Evolutionary conservation across 2,797 vertebrate genomes (phyloP), one percentile per base, ranked within the genome.

Genomic region (Thaleichthys pacificus): DNA sequence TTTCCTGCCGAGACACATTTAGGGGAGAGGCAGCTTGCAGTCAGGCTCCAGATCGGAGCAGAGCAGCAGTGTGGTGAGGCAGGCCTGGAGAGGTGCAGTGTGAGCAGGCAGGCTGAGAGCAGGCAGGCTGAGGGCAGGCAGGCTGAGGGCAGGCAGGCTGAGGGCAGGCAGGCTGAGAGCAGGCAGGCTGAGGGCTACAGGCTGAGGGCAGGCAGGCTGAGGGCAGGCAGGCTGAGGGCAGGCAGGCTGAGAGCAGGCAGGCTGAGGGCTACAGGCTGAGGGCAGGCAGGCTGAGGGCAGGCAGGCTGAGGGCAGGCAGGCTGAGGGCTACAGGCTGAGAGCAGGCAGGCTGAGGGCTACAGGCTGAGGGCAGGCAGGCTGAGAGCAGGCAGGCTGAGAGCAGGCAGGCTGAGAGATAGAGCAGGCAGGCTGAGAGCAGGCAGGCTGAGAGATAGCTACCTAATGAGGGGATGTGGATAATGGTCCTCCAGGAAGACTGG

Each of bases 381-480:
- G 51, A n/a, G 19, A 5, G 6, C 15, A 19, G 49, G 49, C 49
- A 56, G 51, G 51, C 15, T 17, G 15, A 56, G 51, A 3, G 51
- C 4, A n/a, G 51, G 51, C 15, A n/a, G 51, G 51, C 0, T 17
- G 19, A n/a, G 51, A n/a, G n/a, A n/a, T 19, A 81, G 82, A 95
- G 96, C 65, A 82, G 78, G 68, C 77, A 73, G 79, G 73, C 77
- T 68, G 60, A 81, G 79, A 72, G 82, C 15, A 56, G 15, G 4
- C 14, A 73, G 60, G 69, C 8, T 2, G 24, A 61, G 60, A 60
- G 24, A 6, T 32, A 57, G 62, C 91, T 95, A 98, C 97, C 97
- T 97, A 98, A 97, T 96, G 97, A 98, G 88, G 96, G 96, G 91
- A 99, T 91, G 93, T 97, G 97, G 95, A 97, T 99, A 95, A 99